Evolutionary conservation across 2,888 invertebrate genomes (phyloP).

Genomic region (Nemoura dubitans): DNA sequence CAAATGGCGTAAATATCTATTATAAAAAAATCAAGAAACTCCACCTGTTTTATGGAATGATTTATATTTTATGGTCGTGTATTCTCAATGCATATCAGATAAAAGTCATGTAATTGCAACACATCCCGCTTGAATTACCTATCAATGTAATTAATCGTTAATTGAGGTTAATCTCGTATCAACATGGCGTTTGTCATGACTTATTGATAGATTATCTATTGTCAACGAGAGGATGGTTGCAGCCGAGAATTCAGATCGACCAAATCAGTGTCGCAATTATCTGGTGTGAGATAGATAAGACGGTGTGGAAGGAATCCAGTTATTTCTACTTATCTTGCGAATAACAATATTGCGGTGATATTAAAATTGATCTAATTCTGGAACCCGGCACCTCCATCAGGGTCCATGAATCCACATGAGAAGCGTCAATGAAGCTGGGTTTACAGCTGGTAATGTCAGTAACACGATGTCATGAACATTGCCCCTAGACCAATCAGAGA

Average conservation of each 20-base stretch:
- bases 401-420: too few species aligned
- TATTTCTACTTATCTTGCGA: neutral
- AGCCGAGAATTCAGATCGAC: neutral
- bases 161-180: slow-evolving; percentile 15
- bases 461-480: too few species aligned
- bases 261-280: neutral
- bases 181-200: neutral
- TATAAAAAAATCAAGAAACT: too few species aligned
- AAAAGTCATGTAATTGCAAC: neutral
- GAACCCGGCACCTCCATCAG: neutral
- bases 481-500: too few species aligned
- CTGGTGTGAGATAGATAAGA: neutral
- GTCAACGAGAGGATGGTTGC: neutral
- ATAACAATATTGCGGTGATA: too few species aligned
- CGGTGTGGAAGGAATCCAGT: neutral
- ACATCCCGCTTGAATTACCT: neutral
- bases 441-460: too few species aligned
- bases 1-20: too few species aligned
- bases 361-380: neutral
- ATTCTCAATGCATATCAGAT: too few species aligned
- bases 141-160: neutral
- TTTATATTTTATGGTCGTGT: too few species aligned
- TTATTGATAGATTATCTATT: slow-evolving; percentile 15
- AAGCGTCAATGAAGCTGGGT: too few species aligned
- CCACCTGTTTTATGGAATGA: too few species aligned